A percentile compares a stretch with the other conserved stretches of the same genome.
Conservation (phyloP, 2,797 vertebrate genomes). For the Myoxocephalus aenaeus region DNA sequence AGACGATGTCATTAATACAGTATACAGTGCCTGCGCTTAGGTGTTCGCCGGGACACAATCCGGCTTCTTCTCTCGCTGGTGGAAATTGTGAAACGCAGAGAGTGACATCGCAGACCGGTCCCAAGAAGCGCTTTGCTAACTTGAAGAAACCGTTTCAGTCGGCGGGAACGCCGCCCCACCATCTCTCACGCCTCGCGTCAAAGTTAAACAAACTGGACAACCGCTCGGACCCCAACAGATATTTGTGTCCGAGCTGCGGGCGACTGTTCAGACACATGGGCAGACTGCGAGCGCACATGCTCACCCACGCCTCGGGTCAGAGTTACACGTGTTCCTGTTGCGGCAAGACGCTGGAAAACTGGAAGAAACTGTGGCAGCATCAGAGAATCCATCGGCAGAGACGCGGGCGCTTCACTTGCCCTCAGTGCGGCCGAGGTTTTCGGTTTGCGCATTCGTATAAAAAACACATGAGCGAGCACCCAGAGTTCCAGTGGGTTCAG, state of each 20-base stretch:
- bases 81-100: slow-evolving; percentile 1
- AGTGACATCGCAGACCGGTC: neutral
- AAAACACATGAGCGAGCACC: slow-evolving; percentile 82
- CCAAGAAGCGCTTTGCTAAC: slow-evolving; percentile 28
- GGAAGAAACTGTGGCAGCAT: slow-evolving; percentile 85
- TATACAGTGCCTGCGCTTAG: slow-evolving; percentile 62
- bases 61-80: neutral
- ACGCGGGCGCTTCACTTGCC: slow-evolving; percentile 81
- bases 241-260: slow-evolving; percentile 83
- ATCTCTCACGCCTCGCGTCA: slow-evolving; percentile 66
- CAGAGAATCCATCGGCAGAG: slow-evolving; percentile 83
- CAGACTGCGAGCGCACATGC: slow-evolving; percentile 85
- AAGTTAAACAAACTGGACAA: slow-evolving; percentile 79
- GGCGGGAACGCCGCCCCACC: slow-evolving; percentile 39
- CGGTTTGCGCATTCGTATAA: slow-evolving; percentile 80
- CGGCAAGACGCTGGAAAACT: slow-evolving; percentile 80
- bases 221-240: slow-evolving; percentile 83
- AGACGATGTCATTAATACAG: slow-evolving; percentile 56
- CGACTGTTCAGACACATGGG: slow-evolving; percentile 84
- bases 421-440: slow-evolving; percentile 81
- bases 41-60: slow-evolving; percentile 38
- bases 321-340: slow-evolving; percentile 81
- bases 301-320: slow-evolving; percentile 77
- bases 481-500: slow-evolving; percentile 75
- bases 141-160: slow-evolving; percentile 65